Evolutionary conservation across 2,888 invertebrate species (phyloP).

Genomic region (Arctia plantaginis): DNA sequence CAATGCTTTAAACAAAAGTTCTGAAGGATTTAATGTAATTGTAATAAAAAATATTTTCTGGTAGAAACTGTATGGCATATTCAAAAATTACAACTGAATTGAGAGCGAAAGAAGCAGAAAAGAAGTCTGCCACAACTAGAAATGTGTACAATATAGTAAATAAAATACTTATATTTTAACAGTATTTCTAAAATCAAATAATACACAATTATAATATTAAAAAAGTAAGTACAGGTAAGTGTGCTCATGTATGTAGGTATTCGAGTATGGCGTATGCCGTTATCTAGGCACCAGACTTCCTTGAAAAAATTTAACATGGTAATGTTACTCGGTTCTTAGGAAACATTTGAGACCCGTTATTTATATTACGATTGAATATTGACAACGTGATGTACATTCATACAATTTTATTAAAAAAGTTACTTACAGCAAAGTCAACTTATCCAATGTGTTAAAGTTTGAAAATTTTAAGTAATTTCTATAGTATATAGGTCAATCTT

Average conservation of each 20-base stretch:
- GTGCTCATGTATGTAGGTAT: slow-evolving; percentile 35
- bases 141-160: slow-evolving; percentile 3
- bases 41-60: background rate
- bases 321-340: slow-evolving; percentile 66
- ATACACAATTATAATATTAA: slow-evolving; percentile 15
- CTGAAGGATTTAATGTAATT: background rate
- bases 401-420: slow-evolving; percentile 57
- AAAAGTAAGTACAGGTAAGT: slow-evolving; percentile 20
- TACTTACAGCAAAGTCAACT: background rate
- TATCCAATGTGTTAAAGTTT: background rate
- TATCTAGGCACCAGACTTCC: slow-evolving; percentile 62
- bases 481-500: background rate
- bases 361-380: slow-evolving; percentile 68
- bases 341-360: slow-evolving; percentile 73
- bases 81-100: background rate
- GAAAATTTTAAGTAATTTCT: background rate
- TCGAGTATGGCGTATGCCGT: slow-evolving; percentile 57
- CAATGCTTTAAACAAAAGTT: background rate
- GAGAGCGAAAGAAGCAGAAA: background rate
- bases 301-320: slow-evolving; percentile 69
- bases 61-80: background rate
- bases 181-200: background rate
- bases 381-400: slow-evolving; percentile 70
- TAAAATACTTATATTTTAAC: background rate
- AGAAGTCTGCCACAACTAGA: background rate